Evolutionary conservation across 2,888 invertebrate species (phyloP).

Genomic region (Apoda limacodes): DNA sequence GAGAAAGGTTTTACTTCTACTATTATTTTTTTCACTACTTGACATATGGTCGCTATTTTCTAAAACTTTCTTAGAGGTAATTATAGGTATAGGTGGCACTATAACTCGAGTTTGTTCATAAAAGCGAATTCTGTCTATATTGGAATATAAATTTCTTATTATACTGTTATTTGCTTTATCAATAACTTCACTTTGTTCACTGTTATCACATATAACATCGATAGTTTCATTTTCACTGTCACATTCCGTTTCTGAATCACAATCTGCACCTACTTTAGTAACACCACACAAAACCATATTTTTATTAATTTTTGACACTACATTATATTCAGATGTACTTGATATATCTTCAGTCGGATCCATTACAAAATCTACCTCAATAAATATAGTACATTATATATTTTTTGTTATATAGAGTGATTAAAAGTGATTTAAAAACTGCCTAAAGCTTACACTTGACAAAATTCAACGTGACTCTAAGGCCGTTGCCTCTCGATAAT

Average conservation of each 20-base stretch:
- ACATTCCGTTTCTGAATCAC: slow-evolving; percentile 45
- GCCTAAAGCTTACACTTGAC: too few relatives aligned
- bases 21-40: slow-evolving; percentile 30
- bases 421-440: too few relatives aligned
- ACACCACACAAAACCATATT: too few relatives aligned
- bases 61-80: slow-evolving; percentile 28
- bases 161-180: slow-evolving; percentile 25
- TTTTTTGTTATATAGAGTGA: too few relatives aligned
- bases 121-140: slow-evolving; percentile 32
- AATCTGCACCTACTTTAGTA: too few relatives aligned
- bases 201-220: slow-evolving; percentile 59
- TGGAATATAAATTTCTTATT: slow-evolving; percentile 25
- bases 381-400: too few relatives aligned
- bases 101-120: slow-evolving; percentile 34
- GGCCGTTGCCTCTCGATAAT: slow-evolving; percentile 40
- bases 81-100: slow-evolving; percentile 32
- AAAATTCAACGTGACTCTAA: too few relatives aligned
- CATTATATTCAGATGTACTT: slow-evolving; percentile 54
- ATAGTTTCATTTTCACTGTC: slow-evolving; percentile 63
- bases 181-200: slow-evolving; percentile 29
- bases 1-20: slow-evolving; percentile 64
- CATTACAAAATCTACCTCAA: too few relatives aligned
- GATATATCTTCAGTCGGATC: slow-evolving; percentile 48
- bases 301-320: slow-evolving; percentile 23
- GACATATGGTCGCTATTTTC: slow-evolving; percentile 27